Percentiles rank a stretch among this genome's conserved stretches.
These are phyloP conservation scores for Resseliella maxima DNA, from an alignment of 2,888 invertebrate species.

Conservation along the genomic window DNA sequence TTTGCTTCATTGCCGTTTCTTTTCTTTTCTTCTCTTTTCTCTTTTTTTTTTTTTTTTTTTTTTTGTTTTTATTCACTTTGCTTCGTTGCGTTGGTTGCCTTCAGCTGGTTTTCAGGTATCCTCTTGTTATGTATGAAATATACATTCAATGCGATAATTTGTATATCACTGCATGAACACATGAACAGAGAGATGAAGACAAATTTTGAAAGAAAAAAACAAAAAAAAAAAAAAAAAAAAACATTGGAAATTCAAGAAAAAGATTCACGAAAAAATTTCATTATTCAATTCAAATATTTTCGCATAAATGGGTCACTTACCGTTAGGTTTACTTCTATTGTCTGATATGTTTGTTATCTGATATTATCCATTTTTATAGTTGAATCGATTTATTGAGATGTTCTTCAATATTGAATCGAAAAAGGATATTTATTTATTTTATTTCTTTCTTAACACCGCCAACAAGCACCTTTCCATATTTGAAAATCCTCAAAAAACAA, in stretches of 20 bases:
- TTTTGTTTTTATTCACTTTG: background rate
- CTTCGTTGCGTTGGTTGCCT: background rate
- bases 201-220: background rate
- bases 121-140: background rate
- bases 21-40: background rate
- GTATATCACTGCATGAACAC: background rate
- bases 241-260: background rate
- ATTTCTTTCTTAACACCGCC: background rate
- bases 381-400: background rate
- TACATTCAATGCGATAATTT: background rate
- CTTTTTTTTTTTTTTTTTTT: background rate
- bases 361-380: background rate
- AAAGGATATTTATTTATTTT: background rate
- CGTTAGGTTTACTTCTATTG: slow-evolving; percentile 25
- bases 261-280: background rate
- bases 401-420: background rate
- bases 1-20: slow-evolving; percentile 14
- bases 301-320: slow-evolving; percentile 1
- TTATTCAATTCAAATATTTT: background rate
- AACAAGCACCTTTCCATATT: slow-evolving; percentile 31
- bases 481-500: background rate
- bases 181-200: background rate
- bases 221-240: background rate
- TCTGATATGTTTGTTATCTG: background rate
- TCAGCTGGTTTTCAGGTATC: background rate